phyloP scores from a whole-genome alignment of 2,888 invertebrate genomes.

The Andricus quercusramuli region DNA sequence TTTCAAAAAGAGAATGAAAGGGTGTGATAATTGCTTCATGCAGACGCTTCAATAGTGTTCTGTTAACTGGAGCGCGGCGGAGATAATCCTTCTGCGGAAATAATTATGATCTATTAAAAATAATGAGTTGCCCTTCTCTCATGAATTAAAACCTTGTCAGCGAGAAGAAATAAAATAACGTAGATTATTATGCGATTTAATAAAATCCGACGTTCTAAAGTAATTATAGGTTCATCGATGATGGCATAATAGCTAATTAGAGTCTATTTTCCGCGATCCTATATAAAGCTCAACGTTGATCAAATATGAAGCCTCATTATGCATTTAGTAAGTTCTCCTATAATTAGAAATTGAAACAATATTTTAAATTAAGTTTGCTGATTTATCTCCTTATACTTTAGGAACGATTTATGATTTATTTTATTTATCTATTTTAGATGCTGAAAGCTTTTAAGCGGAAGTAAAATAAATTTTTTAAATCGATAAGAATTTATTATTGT shows the following conservation, averaged over 20 bases:
- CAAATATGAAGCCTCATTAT: not conserved
- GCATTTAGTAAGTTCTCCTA: not conserved
- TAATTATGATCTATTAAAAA: slow-evolving; percentile 41
- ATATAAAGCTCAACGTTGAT: not conserved
- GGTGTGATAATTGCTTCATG: slow-evolving; percentile 38
- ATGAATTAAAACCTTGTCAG: slow-evolving; percentile 33
- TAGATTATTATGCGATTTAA: slow-evolving; percentile 11
- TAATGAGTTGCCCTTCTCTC: slow-evolving; percentile 30
- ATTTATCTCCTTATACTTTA: no score
- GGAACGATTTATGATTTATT: no score
- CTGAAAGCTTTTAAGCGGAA: no score
- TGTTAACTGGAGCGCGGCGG: slow-evolving; percentile 28
- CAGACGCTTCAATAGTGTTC: slow-evolving; percentile 37
- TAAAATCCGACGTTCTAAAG: slow-evolving; percentile 22
- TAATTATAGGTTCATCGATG: slow-evolving; percentile 3
- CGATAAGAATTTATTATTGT: no score
- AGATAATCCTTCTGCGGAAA: slow-evolving; percentile 29
- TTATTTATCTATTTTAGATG: no score
- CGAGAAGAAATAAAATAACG: slow-evolving; percentile 7
- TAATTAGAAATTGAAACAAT: not conserved
- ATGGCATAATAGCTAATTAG: slow-evolving; percentile 17
- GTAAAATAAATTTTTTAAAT: no score
- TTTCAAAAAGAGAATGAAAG: slow-evolving; percentile 32
- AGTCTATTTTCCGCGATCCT: not conserved
- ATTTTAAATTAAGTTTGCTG: not conserved